Conservation (phyloP, 2,888 invertebrate genomes). For the Octonoba sinensis region DNA sequence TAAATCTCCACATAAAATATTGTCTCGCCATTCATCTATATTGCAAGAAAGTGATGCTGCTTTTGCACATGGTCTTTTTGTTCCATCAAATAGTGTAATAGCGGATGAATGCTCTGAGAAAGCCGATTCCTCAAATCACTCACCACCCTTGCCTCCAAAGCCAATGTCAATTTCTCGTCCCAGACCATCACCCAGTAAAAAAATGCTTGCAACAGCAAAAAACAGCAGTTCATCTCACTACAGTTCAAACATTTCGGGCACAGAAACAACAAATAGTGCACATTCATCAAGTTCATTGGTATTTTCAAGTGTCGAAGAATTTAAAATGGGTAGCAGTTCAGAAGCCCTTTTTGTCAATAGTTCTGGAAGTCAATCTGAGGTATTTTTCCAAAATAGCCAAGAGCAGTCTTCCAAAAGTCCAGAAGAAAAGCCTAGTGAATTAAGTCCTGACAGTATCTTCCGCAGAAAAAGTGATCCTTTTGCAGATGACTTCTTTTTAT, state of each 20-base stretch:
- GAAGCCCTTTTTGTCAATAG: conserved; percentile 38
- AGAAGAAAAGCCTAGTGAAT: conserved; percentile 2
- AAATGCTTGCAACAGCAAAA: conserved; percentile 7
- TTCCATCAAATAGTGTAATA: no score
- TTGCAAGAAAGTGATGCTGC: conserved; percentile 5
- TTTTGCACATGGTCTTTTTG: background rate
- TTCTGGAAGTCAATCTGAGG: conserved; percentile 28
- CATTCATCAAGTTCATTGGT: conserved; percentile 48
- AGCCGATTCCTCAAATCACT: background rate
- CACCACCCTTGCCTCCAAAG: conserved; percentile 41
- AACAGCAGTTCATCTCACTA: background rate
- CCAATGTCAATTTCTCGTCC: conserved; percentile 15
- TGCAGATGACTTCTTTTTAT: conserved; percentile 62
- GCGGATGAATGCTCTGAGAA: background rate
- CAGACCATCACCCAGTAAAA: conserved; percentile 26
- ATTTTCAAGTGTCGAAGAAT: conserved; percentile 32
- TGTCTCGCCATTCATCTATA: conserved; percentile 30
- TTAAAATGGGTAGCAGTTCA: conserved; percentile 17
- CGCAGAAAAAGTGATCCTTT: conserved; percentile 61
- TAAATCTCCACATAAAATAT: conserved; percentile 9
- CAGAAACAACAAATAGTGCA: conserved; percentile 28
- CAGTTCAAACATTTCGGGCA: conserved; percentile 13
- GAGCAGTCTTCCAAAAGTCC: conserved; percentile 22
- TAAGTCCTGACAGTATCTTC: conserved; percentile 59
- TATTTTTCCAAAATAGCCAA: conserved; percentile 7